phyloP scores from a whole-genome alignment of 2,888 invertebrate species.

The Metallyticus violacea region DNA sequence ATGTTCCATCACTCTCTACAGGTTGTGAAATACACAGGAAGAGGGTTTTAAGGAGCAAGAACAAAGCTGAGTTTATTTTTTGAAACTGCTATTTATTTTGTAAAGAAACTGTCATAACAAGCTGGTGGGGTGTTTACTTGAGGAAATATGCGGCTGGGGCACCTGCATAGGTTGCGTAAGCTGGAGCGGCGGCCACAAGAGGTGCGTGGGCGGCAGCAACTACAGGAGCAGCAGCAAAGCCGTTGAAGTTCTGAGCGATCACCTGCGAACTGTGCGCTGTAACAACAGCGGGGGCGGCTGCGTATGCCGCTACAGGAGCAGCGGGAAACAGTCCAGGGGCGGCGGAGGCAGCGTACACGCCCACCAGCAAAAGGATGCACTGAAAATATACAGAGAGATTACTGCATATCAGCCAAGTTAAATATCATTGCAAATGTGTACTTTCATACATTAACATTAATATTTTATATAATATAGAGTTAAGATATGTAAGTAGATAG shows the following conservation, averaged over 20 bases:
- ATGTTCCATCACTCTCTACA: no score
- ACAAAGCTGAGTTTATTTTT: not conserved
- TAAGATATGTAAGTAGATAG: no score
- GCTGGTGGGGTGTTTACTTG: not conserved
- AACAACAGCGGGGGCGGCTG: conserved; percentile 35
- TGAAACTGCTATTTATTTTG: not conserved
- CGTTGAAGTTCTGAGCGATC: conserved; percentile 60
- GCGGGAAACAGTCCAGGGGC: conserved; percentile 15
- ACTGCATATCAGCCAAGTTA: no score
- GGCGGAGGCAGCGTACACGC: conserved; percentile 11
- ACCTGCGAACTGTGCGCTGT: conserved; percentile 65
- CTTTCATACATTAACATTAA: no score
- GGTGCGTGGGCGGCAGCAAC: conserved; percentile 48
- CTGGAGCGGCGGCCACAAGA: conserved; percentile 37
- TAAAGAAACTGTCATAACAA: not conserved
- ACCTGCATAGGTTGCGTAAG: conserved; percentile 9
- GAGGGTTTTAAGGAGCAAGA: no score
- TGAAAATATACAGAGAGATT: no score
- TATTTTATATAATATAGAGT: no score
- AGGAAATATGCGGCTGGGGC: conserved; percentile 2
- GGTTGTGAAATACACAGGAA: no score
- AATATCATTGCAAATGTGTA: no score
- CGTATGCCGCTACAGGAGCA: conserved; percentile 40
- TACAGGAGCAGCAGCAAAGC: conserved; percentile 52
- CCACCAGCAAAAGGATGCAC: conserved; percentile 2